Evolutionary conservation across 1,140 invertebrate genomes (phyloP).

Genomic region (Streblospio benedicti): DNA sequence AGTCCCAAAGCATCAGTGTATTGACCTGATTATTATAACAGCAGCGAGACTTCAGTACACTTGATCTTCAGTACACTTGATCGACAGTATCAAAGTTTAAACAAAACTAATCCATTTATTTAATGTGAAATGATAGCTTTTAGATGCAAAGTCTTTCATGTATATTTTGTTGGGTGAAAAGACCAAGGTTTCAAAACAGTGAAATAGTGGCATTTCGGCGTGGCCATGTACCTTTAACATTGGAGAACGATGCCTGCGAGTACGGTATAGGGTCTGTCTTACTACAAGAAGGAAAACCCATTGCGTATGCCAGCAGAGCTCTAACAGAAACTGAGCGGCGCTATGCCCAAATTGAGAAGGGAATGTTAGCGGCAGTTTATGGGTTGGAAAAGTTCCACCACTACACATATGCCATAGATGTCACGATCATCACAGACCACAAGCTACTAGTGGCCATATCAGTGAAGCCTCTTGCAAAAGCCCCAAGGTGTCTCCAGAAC

Average conservation of each 20-base stretch:
- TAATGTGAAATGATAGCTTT: no score
- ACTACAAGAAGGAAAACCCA: slow-evolving; percentile 30
- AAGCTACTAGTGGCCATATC: slow-evolving; percentile 34
- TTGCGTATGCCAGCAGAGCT: slow-evolving; percentile 42
- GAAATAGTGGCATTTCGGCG: no score
- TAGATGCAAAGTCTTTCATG: no score
- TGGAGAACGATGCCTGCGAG: slow-evolving; percentile 32
- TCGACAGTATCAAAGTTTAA: no score
- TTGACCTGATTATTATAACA: no score
- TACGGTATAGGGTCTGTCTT: slow-evolving; percentile 35
- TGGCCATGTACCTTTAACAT: no score
- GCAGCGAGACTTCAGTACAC: no score
- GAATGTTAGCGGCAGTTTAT: slow-evolving; percentile 49
- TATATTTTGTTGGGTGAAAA: no score
- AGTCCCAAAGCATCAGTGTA: no score
- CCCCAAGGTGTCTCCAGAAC: slow-evolving; percentile 4
- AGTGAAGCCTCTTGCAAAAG: slow-evolving; percentile 10
- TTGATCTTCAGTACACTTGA: no score
- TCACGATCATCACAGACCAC: slow-evolving; percentile 35
- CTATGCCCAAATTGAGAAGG: slow-evolving; percentile 50
- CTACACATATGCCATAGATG: slow-evolving; percentile 45
- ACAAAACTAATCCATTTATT: no score
- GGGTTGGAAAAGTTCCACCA: slow-evolving; percentile 50
- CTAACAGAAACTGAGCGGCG: slow-evolving; percentile 42
- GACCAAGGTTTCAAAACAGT: no score